Conservation (phyloP, 2,797 vertebrate genomes). For the Oryzias dopingdopingensis region DNA sequence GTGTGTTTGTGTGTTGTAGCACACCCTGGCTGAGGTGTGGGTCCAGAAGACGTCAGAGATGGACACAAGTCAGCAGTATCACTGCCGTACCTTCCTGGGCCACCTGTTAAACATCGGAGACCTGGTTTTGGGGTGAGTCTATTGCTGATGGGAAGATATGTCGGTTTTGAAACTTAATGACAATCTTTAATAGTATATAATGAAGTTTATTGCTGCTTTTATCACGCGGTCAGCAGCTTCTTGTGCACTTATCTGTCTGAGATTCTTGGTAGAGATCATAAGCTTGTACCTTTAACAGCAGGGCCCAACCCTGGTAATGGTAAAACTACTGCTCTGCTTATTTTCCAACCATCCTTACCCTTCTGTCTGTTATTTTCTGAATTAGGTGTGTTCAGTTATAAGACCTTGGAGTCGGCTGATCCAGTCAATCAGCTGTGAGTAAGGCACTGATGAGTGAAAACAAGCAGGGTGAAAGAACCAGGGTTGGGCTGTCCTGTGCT, state of each 20-base stretch:
- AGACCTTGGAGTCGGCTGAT: too few relatives aligned
- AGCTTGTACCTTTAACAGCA: background rate
- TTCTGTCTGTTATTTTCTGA: too few relatives aligned
- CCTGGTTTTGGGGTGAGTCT: slow-evolving; percentile 80
- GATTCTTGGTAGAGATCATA: background rate
- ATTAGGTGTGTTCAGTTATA: too few relatives aligned
- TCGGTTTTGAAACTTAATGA: background rate
- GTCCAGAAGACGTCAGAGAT: slow-evolving; percentile 95
- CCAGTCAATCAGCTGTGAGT: too few relatives aligned
- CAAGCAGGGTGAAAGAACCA: too few relatives aligned
- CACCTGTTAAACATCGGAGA: slow-evolving; percentile 97
- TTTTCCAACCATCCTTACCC: too few relatives aligned
- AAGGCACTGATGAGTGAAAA: too few relatives aligned
- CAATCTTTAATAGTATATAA: background rate
- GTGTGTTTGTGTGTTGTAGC: slow-evolving; percentile 71
- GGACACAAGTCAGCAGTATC: slow-evolving; percentile 90
- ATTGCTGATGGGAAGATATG: background rate
- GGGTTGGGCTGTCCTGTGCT: too few relatives aligned
- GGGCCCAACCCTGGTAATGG: too few relatives aligned
- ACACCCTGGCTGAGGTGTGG: slow-evolving; percentile 93
- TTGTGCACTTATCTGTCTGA: background rate
- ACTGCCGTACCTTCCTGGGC: slow-evolving; percentile 93
- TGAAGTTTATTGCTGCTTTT: background rate
- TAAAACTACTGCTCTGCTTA: too few relatives aligned
- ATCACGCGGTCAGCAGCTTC: background rate